Evolutionary conservation across 2,888 invertebrate genomes (phyloP), one percentile per base, ranked within the genome.

Genomic region (Mythimna pallens): DNA sequence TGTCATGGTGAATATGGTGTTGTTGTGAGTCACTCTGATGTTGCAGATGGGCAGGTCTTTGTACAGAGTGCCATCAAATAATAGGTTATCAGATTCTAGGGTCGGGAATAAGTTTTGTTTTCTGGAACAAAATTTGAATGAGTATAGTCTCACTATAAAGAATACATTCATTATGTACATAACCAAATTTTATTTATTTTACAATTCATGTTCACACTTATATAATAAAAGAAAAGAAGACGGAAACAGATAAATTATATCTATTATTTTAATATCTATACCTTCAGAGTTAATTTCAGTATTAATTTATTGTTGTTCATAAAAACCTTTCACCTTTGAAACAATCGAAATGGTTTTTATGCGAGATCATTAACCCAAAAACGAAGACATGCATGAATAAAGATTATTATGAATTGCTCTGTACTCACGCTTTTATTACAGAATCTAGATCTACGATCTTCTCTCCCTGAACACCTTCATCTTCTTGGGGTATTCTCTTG

Each of bases 1-100:
- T 1, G 98, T 97, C 55, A 99, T 91, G 14, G 97, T 96, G 73
- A 99, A 96, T 72, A 99, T 98, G 14, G 99, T 99, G 92, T 99
- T 99, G 95, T 99, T 99, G 76, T 97, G 97, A 14, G 98, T 97
- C 0, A 98, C 98, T 89, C 97, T 97, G 63, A 99, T 97, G 92
- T 99, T 98, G 86, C 98, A 97, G 73, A 99, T 97, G 0, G 99
- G 99, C 66, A 99, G 90, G 64, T 99, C 97, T 90, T 97, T 97
- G 91, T 97, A 99, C 3, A 97, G 97, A 0, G 97, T 93, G 0
- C 98, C 99, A 90, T 98, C 97, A 88, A 98, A 98, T 5, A 98
- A 89, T 87, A 95, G 94, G 76, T 97, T 96, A 54, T 98, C 97
- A 0, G 99, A 98, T 68, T 97, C 97, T 73, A 96, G 94, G 89